phyloP scores from a whole-genome alignment of 2,888 invertebrate species.

The Eupithecia abbreviata region DNA sequence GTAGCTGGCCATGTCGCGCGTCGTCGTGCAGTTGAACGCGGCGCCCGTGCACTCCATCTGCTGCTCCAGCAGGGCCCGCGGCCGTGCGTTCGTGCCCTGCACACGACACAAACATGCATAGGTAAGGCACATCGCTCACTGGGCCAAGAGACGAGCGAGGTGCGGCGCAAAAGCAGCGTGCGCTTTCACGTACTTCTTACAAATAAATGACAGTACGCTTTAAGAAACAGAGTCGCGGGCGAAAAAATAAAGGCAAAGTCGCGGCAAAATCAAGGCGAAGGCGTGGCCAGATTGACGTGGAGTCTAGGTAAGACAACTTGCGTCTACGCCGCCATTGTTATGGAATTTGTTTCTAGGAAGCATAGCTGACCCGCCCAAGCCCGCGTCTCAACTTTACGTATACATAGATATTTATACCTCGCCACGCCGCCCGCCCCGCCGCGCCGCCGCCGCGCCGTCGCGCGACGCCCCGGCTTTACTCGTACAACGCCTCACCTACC shows the following conservation, averaged over 20 bases:
- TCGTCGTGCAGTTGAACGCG: slow-evolving; percentile 97
- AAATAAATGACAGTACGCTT: neutral
- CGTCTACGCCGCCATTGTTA: neutral
- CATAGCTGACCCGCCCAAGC: neutral
- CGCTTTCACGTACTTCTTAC: neutral
- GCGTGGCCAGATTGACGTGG: too few relatives aligned
- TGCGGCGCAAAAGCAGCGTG: neutral
- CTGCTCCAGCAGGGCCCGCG: slow-evolving; percentile 92
- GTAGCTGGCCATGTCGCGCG: slow-evolving; percentile 97
- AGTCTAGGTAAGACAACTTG: neutral
- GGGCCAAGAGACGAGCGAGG: neutral
- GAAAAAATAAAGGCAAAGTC: neutral
- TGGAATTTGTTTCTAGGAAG: neutral
- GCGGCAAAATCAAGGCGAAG: neutral
- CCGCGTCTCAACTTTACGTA: too few relatives aligned
- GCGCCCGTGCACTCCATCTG: slow-evolving; percentile 98
- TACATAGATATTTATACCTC: neutral
- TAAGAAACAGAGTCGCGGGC: neutral
- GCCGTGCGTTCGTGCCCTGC: slow-evolving; percentile 87
- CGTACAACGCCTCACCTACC: neutral
- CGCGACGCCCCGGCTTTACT: neutral
- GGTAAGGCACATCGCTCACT: neutral
- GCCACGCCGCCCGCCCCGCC: neutral
- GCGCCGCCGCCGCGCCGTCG: neutral
- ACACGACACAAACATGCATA: neutral